Base-by-base conservation (phyloP, 2,888 invertebrate genomes). In the Dicyrtoma fusca region DNA sequence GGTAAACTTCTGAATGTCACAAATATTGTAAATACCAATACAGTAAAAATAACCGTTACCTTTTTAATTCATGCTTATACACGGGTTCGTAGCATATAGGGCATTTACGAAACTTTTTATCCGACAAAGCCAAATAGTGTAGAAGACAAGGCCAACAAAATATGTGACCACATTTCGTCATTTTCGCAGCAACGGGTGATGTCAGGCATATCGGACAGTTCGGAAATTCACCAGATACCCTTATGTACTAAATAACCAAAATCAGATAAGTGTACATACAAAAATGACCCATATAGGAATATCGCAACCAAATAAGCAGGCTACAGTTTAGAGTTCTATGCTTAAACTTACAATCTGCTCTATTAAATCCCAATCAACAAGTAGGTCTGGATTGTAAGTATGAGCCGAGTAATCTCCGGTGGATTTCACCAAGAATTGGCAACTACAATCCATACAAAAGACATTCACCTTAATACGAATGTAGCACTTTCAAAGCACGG, bases 141-240 rank as follows among this genome's bases (percentile, higher is more conserved):
- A 98, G 87, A 80, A 95, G 89, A 82, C 97, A 98, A 0, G 95
- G 88, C 95, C 95, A 97, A 84, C 97, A 98, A 84, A 92, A 97
- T 75, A 95, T 91, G 83, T 98, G 97, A 11, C 97, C 97, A 84
- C 97, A 98, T 53, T 91, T 88, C 0, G 95, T 96, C 82, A 96
- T 92, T 84, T 96, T 94, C 1, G 92, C 95, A 69, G 95, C 93
- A 68, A 89, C 87, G 3, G 96, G 95, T 45, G 89, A 86, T 82
- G 91, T 91, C 77, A 97, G 87, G 84, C 97, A 98, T 82, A 98
- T 97, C 0, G 97, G 97, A 83, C 97, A 97, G 51, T 89, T 88
- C 21, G 90, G 87, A 79, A 86, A 87, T 79, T 90, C 90, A 13
- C 78, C 81, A 70, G 77, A 71, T 14, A 76, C 75, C 66, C 77